These are phyloP conservation scores for Chaunax sp. DNA, from an alignment of 2,797 vertebrate genomes.

Conservation along the genomic window DNA sequence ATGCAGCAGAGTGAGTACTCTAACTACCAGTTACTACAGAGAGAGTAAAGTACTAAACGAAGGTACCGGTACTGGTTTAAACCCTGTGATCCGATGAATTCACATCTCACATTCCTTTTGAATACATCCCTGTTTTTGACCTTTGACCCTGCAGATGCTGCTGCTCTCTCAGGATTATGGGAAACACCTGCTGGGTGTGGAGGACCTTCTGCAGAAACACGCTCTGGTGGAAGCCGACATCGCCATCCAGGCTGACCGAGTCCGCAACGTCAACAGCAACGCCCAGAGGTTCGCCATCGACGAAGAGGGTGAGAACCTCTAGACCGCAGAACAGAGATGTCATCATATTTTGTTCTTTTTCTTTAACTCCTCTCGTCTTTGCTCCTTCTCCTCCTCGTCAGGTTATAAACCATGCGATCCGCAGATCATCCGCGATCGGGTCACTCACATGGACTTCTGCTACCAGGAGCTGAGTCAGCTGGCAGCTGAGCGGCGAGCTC, in stretches of 20 bases:
- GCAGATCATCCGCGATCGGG: slow-evolving; percentile 94
- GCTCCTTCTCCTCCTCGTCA: slow-evolving; percentile 58
- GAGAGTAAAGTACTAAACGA: too few species aligned
- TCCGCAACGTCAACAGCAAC: slow-evolving; percentile 91
- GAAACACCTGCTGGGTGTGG: slow-evolving; percentile 95
- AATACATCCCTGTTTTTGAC: slow-evolving; percentile 10
- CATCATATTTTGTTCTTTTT: too few species aligned
- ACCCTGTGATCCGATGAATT: too few species aligned
- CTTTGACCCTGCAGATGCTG: slow-evolving; percentile 85
- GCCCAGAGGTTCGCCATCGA: slow-evolving; percentile 93
- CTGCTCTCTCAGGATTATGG: slow-evolving; percentile 97
- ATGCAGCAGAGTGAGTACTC: too few species aligned
- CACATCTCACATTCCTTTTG: too few species aligned
- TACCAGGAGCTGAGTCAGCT: slow-evolving; percentile 96
- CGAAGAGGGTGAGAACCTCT: slow-evolving; percentile 85
- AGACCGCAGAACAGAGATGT: too few species aligned
- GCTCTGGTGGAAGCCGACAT: slow-evolving; percentile 97
- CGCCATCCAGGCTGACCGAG: slow-evolving; percentile 92
- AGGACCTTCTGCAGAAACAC: slow-evolving; percentile 97
- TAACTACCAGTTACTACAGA: too few species aligned
- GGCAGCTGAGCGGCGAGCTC: slow-evolving; percentile 90
- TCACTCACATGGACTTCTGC: slow-evolving; percentile 98
- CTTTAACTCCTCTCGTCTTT: background rate
- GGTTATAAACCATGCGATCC: slow-evolving; percentile 98
- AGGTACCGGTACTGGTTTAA: too few species aligned